These are phyloP conservation scores for Neomorphus geoffroyi DNA, from an alignment of 2,797 vertebrate genomes.

Conservation along the genomic window DNA sequence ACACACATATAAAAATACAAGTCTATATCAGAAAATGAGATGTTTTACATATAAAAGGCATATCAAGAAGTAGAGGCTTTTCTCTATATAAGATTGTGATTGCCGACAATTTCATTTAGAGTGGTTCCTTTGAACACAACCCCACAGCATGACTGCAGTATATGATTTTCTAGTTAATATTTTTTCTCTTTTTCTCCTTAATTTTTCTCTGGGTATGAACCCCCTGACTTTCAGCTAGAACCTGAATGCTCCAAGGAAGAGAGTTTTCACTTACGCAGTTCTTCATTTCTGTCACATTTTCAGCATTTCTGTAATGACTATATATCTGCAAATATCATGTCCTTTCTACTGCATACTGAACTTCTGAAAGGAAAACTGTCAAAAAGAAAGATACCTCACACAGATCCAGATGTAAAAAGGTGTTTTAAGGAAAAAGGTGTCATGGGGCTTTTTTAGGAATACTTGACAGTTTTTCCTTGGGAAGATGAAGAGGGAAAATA, in stretches of 20 bases:
- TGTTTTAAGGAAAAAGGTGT: background rate
- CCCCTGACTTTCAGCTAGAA: background rate
- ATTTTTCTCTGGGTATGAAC: background rate
- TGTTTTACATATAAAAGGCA: background rate
- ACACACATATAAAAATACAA: background rate
- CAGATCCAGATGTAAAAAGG: background rate
- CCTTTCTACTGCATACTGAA: background rate
- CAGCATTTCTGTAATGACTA: background rate
- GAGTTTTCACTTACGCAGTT: background rate
- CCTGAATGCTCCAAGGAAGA: background rate
- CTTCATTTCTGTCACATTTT: background rate
- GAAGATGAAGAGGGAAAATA: background rate
- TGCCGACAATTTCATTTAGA: background rate
- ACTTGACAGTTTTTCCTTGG: background rate
- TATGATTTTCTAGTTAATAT: background rate
- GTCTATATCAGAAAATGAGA: background rate
- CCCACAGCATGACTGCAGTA: background rate
- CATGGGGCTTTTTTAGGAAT: background rate
- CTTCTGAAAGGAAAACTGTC: background rate
- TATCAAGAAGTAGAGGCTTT: background rate
- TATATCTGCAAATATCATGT: background rate
- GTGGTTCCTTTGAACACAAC: background rate
- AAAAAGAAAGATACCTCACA: background rate
- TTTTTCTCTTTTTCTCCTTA: background rate
- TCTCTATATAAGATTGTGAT: background rate